These are phyloP conservation scores for Eclectus roratus DNA, from an alignment of 2,113 vertebrate species.

Conservation along the genomic window DNA sequence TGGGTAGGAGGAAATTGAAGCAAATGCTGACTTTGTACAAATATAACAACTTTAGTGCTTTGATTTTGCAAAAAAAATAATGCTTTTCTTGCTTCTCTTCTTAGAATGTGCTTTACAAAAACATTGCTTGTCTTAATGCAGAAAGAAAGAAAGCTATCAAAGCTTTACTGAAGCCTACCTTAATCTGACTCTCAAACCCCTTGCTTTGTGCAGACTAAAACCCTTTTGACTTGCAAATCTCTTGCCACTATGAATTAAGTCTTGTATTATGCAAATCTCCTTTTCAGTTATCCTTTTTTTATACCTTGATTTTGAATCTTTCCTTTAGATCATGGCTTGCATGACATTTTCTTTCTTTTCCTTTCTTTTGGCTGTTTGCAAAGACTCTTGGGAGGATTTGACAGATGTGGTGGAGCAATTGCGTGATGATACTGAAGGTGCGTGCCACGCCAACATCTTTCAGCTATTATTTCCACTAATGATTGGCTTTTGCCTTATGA, in stretches of 20 bases:
- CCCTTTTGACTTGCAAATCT: not conserved
- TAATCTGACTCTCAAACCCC: not conserved
- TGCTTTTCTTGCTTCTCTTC: not conserved
- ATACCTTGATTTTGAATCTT: slow-evolving; percentile 67
- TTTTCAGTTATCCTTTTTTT: slow-evolving; percentile 65
- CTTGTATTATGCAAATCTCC: slow-evolving; percentile 45
- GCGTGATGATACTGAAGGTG: slow-evolving; percentile 89
- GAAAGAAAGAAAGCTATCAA: not conserved
- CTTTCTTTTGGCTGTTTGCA: slow-evolving; percentile 86
- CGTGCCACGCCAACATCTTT: slow-evolving; percentile 81
- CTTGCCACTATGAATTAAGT: not conserved
- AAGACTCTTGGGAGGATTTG: slow-evolving; percentile 96
- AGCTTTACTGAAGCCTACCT: not conserved
- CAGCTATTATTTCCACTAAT: slow-evolving; percentile 57
- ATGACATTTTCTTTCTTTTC: slow-evolving; percentile 84
- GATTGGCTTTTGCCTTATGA: slow-evolving; percentile 24
- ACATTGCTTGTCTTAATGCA: not conserved
- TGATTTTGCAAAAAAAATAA: not conserved
- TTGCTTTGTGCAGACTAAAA: slow-evolving; percentile 32
- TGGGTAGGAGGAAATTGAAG: not conserved
- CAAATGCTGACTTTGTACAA: not conserved
- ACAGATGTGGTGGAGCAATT: slow-evolving; percentile 92
- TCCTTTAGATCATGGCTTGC: slow-evolving; percentile 77
- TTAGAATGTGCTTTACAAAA: not conserved
- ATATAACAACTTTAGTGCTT: not conserved